Base-by-base conservation (phyloP, 2,797 vertebrate species). In the Antennarius maculatus region DNA sequence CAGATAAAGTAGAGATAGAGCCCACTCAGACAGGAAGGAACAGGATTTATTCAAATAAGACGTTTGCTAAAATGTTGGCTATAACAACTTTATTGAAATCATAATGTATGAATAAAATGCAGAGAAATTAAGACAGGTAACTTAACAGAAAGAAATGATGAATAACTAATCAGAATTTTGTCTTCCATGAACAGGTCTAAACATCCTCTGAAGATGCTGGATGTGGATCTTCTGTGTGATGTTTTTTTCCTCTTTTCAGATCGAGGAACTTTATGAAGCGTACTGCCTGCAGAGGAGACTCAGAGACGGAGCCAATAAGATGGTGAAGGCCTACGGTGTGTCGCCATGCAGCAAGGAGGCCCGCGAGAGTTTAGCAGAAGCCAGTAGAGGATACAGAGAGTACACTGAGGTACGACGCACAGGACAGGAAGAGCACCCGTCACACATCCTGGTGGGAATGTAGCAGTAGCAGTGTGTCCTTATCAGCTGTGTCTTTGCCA, bases 281-380 rank as follows among this genome's bases (percentile, higher is more conserved):
- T 99, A 99, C 72, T 97, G 96, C 82, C 95, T 98, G 83, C 96
- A 98, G 76, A 93, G 96, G 39, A 93, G 96, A 58, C 94, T 99
- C 65, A 91, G 96, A 0, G 97, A 98, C 15, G 97, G 97, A 7
- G 97, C 97, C 34, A 90, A 95, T 88, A 98, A 98, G 86, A 98
- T 98, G 95, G 95, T 98, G 74, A 96, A 95, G 80, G 97, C 97
- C 0, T 99, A 95, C 75, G 96, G 92, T 0, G 92, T 89, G 31
- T 97, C 96, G 0, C 91, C 93, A 0, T 91, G 94, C 77, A 97
- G 97, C 84, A 94, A 95, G 14, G 97, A 98, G 85, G 97, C 96
- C 31, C 92, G 92, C 0, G 97, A 99, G 85, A 97, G 97, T 89
- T 89, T 98, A 76, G 94, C 93, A 0, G 97, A 98, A 83, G 97